Base-by-base conservation (phyloP, 2,113 vertebrate genomes). In the Echinops telfairi region DNA sequence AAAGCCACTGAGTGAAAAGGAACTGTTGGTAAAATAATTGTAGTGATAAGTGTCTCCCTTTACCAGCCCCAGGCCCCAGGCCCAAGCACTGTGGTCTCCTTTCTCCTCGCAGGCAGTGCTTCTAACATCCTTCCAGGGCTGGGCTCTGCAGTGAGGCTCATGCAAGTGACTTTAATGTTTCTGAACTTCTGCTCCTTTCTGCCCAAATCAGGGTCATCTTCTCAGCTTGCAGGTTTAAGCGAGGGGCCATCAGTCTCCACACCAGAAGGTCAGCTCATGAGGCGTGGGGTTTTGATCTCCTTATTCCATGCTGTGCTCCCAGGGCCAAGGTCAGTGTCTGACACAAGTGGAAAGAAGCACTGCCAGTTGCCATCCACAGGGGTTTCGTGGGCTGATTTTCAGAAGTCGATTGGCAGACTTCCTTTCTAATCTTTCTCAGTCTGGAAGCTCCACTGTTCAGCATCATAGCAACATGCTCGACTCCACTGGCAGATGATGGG, bases 321-420 rank as follows among this genome's bases (percentile, higher is more conserved):
- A 17, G 20, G 29, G n/a, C 29, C 0, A 1, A 81, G 40, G 23
- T 31, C 53, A 75, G 58, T 0, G 11, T 3, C 57, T 0, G 25
- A 29, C 15, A 33, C 31, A 33, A 71, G n/a, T 71, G 15, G 68
- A n/a, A 71, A n/a, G 68, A 71, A n/a, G 2, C 31, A 71, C 68
- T 2, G 31, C 68, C 47, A 53, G 47, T 53, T 53, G n/a, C n/a
- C n/a, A 33, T 70, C 68, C 29, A 70, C 68, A 33, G 31, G 68
- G 68, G 6, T n/a, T 71, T n/a, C 68, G 33, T 2, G 17, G 68
- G 15, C 14, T 33, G 68, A 71, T n/a, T 71, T 71, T 53, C 47
- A 53, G 47, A 53, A 53, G 47, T 1, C 5, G 47, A 53, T 53
- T 40, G 47, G 47, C 12, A 14, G 47, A 53, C 47, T 53, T 53